Conservation (phyloP, 2,797 vertebrate species). For the Eulemur albifrons region DNA sequence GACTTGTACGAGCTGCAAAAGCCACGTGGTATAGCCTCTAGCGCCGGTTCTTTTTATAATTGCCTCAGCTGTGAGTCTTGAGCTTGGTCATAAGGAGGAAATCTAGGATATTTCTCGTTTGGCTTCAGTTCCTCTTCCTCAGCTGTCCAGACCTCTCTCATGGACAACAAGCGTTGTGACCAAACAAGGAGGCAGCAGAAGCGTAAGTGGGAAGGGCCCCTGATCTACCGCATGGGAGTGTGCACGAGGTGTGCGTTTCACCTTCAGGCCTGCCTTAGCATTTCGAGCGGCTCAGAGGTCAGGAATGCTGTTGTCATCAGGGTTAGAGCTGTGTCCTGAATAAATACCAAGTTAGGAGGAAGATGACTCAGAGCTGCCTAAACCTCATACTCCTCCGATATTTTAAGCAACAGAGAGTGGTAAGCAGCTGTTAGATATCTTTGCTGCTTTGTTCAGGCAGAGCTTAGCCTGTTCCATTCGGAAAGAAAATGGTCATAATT, state of each 20-base stretch:
- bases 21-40: not conserved
- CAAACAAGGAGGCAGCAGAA: not conserved
- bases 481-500: conserved; percentile 71
- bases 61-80: conserved; percentile 43
- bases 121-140: conserved; percentile 61
- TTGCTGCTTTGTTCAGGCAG: conserved; percentile 72
- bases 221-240: not conserved
- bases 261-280: conserved; percentile 69
- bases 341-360: conserved; percentile 69
- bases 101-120: conserved; percentile 61
- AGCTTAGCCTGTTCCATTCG: conserved; percentile 57
- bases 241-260: conserved; percentile 65
- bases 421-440: conserved; percentile 78
- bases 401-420: conserved; percentile 77
- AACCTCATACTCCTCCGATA: conserved; percentile 73
- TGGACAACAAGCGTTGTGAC: conserved; percentile 45
- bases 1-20: not conserved
- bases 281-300: conserved; percentile 71
- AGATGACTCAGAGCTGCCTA: conserved; percentile 73
- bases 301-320: conserved; percentile 74
- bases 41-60: not conserved
- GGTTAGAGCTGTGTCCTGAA: conserved; percentile 61
- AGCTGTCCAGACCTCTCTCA: conserved; percentile 70
- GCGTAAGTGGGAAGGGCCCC: not conserved
- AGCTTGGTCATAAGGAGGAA: conserved; percentile 28